Base-by-base conservation (phyloP, 1,140 invertebrate species). In the Apocrypta bakeri region DNA sequence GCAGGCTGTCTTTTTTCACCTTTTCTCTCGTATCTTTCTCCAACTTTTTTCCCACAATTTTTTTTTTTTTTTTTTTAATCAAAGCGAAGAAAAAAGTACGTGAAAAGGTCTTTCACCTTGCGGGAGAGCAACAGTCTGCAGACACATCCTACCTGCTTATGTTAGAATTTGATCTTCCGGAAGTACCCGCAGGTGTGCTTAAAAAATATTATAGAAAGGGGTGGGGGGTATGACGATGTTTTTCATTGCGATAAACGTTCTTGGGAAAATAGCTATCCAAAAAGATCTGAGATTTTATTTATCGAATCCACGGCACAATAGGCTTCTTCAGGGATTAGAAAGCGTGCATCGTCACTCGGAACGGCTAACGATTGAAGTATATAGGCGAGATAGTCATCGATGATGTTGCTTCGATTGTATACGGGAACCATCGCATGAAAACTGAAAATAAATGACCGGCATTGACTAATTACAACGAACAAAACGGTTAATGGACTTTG, bases 51-150 rank as follows among this genome's bases (percentile, higher is more conserved):
- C 80, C 40, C 72, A 63, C 61, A 74, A 33, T 64, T 81, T 48
- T 71, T 61, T 80, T 25, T 40, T 68, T 64, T 48, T 79, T 61
- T 80, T 25, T 48, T 68, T n/a, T n/a, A n/a, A 79, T 63, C 61
- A n/a, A 76, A 2, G 29, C 2, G n/a, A 64, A 76, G 25, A 76
- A 37, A 37, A 24, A 48, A 56, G 42, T 12, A 29, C 21, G 33
- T 61, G 25, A 76, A 77, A 71, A 77, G 81, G 68, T 78, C 74
- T 71, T 78, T 82, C 66, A 72, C 48, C 68, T 68, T 72, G 25
- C 64, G 29, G n/a, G 24, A 33, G n/a, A 37, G 21, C 1, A 63
- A 40, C 31, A 72, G 56, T 40, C 21, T n/a, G 31, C 61, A 14
- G 7, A 11, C 12, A 11, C 3, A 4, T 25, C 33, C 21, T 56